Evolutionary conservation across 2,113 vertebrate species (phyloP).

Genomic region (Microcebus jonahi): DNA sequence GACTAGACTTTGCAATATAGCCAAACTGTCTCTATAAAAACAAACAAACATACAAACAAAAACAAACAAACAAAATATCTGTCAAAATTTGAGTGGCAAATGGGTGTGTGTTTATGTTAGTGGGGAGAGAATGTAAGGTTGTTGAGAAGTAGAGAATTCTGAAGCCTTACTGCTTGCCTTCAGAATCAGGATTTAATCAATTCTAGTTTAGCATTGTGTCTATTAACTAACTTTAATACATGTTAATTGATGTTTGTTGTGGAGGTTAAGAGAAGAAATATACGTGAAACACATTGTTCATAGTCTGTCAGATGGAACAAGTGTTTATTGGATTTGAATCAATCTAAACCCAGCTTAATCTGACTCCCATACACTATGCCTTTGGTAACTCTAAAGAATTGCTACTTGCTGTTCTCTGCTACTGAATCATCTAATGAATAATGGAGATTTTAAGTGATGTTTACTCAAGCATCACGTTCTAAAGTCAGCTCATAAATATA

Average conservation of each 20-base stretch:
- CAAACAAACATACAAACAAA: too few relatives aligned
- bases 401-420: background rate
- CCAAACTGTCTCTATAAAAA: too few relatives aligned
- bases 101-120: background rate
- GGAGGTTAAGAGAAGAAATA: background rate
- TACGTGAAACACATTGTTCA: background rate
- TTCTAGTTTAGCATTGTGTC: background rate
- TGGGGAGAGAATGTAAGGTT: background rate
- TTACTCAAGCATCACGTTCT: background rate
- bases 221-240: background rate
- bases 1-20: too few relatives aligned
- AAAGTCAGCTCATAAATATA: background rate
- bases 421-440: background rate
- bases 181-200: background rate
- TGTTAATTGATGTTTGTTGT: background rate
- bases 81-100: background rate
- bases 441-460: background rate
- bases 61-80: too few relatives aligned
- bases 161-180: background rate
- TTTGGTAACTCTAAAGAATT: background rate
- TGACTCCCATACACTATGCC: background rate
- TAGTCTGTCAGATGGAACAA: background rate
- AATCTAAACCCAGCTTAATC: background rate
- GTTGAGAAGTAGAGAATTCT: background rate
- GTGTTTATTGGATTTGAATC: background rate